Conservation (phyloP, 2,113 vertebrate species). For the Oxyruncus cristatus region DNA sequence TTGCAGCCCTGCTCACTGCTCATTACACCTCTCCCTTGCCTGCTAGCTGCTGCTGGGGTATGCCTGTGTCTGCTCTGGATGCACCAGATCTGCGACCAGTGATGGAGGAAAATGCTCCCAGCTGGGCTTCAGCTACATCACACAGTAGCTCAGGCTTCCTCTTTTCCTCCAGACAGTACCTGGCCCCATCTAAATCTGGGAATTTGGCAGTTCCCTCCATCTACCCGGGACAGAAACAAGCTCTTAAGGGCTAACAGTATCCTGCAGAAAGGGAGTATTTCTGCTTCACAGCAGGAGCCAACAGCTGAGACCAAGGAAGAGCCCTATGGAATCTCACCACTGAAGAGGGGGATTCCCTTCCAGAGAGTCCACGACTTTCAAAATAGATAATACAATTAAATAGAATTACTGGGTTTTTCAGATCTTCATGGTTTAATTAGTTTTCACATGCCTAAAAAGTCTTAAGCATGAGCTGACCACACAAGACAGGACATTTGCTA, state of each 20-base stretch:
- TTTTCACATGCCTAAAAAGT: not conserved
- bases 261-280: not conserved
- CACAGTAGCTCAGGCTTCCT: rapidly evolving
- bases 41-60: not conserved
- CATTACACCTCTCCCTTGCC: not conserved
- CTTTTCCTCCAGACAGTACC: not conserved
- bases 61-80: not conserved
- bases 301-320: not conserved
- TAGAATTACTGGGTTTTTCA: slow-evolving; percentile 1
- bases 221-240: not conserved
- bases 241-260: not conserved
- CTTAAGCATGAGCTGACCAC: not conserved
- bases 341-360: not conserved
- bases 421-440: not conserved
- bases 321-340: not conserved
- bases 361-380: not conserved
- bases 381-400: not conserved
- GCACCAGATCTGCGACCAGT: not conserved
- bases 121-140: not conserved
- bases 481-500: not conserved
- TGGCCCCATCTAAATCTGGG: not conserved
- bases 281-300: not conserved
- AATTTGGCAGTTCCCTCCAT: not conserved
- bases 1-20: not conserved
- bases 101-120: not conserved